Percentiles rank a stretch among this genome's conserved stretches.
Evolutionary conservation across 1,140 invertebrate genomes (phyloP).

Genomic region (Chionoecetes opilio): DNA sequence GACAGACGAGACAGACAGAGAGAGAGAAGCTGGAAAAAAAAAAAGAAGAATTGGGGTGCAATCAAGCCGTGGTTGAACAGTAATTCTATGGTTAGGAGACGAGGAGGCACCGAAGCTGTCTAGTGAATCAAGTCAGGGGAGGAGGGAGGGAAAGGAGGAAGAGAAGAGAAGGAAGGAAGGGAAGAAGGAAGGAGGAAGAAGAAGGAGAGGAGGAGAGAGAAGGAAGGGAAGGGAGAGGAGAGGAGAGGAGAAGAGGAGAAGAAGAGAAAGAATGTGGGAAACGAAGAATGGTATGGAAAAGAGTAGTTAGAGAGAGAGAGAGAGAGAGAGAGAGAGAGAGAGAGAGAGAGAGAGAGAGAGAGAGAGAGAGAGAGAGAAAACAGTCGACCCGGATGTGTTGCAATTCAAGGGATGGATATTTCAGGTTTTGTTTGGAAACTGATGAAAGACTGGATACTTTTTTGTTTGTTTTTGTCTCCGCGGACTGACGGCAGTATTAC

Average conservation of each 20-base stretch:
- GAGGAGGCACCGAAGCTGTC: too few species aligned
- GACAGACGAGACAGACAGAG: too few species aligned
- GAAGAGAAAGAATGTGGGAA: neutral
- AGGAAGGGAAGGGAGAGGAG: neutral
- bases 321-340: neutral
- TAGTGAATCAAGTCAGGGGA: neutral
- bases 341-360: slow-evolving; percentile 49
- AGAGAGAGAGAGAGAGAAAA: slow-evolving; percentile 40
- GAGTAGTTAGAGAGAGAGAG: neutral
- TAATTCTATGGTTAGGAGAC: too few species aligned
- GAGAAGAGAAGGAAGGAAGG: neutral
- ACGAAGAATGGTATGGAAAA: neutral
- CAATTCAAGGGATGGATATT: too few species aligned
- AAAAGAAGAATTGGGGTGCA: too few species aligned
- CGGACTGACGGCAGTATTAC: too few species aligned
- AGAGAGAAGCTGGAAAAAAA: too few species aligned
- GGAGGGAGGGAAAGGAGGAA: neutral
- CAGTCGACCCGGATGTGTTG: too few species aligned
- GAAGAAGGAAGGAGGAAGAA: neutral
- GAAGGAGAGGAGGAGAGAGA: slow-evolving; percentile 12
- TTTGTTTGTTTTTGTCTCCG: too few species aligned
- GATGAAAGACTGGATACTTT: too few species aligned
- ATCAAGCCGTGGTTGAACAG: neutral
- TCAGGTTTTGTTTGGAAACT: too few species aligned
- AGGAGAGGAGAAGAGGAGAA: neutral